Evolutionary conservation across 2,797 vertebrate genomes (phyloP).

Genomic region (Neostethus bicornis): DNA sequence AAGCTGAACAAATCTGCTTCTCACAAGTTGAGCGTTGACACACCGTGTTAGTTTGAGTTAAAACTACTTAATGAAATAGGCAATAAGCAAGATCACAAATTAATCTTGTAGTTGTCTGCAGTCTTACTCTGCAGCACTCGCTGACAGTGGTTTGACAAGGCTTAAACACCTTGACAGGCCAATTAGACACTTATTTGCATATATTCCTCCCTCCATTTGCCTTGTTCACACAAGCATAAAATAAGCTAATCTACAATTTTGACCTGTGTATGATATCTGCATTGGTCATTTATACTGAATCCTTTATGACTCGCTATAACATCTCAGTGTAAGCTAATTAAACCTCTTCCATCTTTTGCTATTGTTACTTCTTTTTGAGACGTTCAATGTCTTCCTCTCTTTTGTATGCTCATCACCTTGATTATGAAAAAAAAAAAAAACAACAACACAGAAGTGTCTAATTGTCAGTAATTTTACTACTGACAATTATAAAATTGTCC

Average conservation of each 20-base stretch:
- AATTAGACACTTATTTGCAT: constrained; percentile 83
- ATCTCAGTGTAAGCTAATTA: constrained; percentile 12
- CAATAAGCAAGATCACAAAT: constrained; percentile 67
- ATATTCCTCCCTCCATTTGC: constrained; percentile 75
- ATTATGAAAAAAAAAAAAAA: constrained; percentile 11
- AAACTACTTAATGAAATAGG: constrained; percentile 74
- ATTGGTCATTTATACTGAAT: constrained; percentile 52
- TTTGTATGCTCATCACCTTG: constrained; percentile 24
- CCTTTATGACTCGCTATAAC: constrained; percentile 24
- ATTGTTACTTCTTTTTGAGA: neutral
- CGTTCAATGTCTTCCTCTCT: neutral
- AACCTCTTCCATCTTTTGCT: constrained; percentile 11
- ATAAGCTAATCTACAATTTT: constrained; percentile 72
- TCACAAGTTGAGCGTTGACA: constrained; percentile 65
- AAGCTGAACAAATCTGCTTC: constrained; percentile 47
- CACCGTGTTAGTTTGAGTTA: constrained; percentile 49
- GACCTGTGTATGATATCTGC: constrained; percentile 67
- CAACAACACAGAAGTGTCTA: neutral
- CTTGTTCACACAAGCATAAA: constrained; percentile 77
- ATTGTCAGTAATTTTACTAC: constrained; percentile 2
- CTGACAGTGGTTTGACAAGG: constrained; percentile 66
- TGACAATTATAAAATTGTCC: too few species aligned
- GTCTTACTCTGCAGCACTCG: constrained; percentile 31
- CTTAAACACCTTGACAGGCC: constrained; percentile 74
- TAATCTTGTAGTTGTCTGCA: constrained; percentile 66